These are phyloP conservation scores for Nephrocerus scutellatus DNA, from an alignment of 2,888 invertebrate species.

Conservation along the genomic window DNA sequence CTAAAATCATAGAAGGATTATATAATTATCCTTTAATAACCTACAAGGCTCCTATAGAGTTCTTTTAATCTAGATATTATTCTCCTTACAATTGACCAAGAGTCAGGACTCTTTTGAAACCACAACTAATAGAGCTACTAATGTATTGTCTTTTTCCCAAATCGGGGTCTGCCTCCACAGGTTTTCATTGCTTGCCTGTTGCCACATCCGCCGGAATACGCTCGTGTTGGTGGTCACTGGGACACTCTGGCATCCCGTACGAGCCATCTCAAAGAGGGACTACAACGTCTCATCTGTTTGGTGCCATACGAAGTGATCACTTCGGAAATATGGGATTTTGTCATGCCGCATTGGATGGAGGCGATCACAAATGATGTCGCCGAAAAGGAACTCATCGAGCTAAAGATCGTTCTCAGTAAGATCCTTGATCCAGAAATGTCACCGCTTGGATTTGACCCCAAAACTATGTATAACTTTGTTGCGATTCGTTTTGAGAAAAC, in stretches of 20 bases:
- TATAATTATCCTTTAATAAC: no score
- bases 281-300: slow-evolving; percentile 87
- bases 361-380: slow-evolving; percentile 89
- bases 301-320: slow-evolving; percentile 97
- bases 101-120: neutral
- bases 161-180: slow-evolving; percentile 21
- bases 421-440: slow-evolving; percentile 95
- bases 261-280: slow-evolving; percentile 88
- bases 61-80: no score
- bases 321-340: slow-evolving; percentile 93
- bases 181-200: slow-evolving; percentile 82
- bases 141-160: no score
- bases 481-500: slow-evolving; percentile 74
- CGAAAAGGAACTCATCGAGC: slow-evolving; percentile 75
- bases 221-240: slow-evolving; percentile 94
- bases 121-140: no score
- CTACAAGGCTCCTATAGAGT: no score
- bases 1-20: no score
- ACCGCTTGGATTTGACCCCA: slow-evolving; percentile 88
- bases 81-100: no score
- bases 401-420: slow-evolving; percentile 81
- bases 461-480: slow-evolving; percentile 91
- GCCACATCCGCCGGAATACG: slow-evolving; percentile 94
- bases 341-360: slow-evolving; percentile 99
- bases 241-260: slow-evolving; percentile 80